Evolutionary conservation across 2,113 vertebrate genomes (phyloP).

Genomic region (Furnarius figulus): DNA sequence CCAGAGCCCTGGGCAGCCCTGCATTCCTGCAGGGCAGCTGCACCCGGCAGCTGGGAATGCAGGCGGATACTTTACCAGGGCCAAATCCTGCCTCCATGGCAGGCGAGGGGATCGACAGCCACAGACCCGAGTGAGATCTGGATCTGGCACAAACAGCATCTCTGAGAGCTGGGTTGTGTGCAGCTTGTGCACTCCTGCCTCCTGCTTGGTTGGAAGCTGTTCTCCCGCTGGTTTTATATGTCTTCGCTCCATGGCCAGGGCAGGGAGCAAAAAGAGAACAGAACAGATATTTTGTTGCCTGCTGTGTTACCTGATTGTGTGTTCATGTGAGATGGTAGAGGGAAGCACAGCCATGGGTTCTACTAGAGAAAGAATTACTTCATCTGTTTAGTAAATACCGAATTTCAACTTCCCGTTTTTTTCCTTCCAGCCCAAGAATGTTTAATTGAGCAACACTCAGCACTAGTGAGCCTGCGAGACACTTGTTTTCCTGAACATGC

Average conservation of each 20-base stretch:
- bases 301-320: not conserved
- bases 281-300: not conserved
- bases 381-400: not conserved
- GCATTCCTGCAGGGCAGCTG: slow-evolving; percentile 9
- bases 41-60: slow-evolving; percentile 55
- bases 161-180: not conserved
- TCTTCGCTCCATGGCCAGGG: not conserved
- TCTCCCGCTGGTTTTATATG: not conserved
- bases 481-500: not conserved
- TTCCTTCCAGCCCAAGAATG: not conserved
- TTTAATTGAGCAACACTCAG: not conserved
- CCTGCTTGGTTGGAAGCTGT: not conserved
- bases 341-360: not conserved
- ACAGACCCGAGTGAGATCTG: not conserved
- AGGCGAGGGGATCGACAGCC: not conserved
- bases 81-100: slow-evolving; percentile 2
- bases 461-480: not conserved
- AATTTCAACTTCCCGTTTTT: not conserved
- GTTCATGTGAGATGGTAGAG: not conserved
- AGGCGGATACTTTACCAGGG: not conserved
- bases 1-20: not conserved
- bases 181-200: not conserved
- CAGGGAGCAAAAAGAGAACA: not conserved
- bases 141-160: not conserved
- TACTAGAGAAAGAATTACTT: not conserved